These are phyloP conservation scores for Drosophila azteca DNA, from an alignment of 1,140 invertebrate species.

Conservation along the genomic window DNA sequence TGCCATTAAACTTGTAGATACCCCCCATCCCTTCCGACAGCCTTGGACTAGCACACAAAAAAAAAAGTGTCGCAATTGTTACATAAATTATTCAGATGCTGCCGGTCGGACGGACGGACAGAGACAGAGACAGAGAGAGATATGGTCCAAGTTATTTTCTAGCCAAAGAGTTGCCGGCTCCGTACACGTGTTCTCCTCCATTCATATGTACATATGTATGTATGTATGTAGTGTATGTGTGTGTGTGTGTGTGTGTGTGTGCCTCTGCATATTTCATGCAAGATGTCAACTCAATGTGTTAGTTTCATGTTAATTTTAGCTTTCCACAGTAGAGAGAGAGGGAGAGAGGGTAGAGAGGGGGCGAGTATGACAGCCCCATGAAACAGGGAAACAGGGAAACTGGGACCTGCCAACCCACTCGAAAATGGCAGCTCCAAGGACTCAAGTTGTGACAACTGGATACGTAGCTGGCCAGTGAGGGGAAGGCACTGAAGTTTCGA, in stretches of 20 bases:
- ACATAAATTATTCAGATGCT: slow-evolving; percentile 78
- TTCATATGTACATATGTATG: slow-evolving; percentile 8
- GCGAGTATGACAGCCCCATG: too few species aligned
- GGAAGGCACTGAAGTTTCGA: not conserved
- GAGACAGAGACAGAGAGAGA: not conserved
- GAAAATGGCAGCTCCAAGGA: too few species aligned
- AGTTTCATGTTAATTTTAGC: slow-evolving; percentile 51
- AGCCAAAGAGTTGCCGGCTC: slow-evolving; percentile 64
- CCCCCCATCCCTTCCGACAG: not conserved
- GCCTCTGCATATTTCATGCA: slow-evolving; percentile 67
- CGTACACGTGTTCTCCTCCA: slow-evolving; percentile 8
- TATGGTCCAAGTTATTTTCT: slow-evolving; percentile 18
- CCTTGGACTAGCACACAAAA: slow-evolving; percentile 11
- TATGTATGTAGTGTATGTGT: slow-evolving; percentile 1
- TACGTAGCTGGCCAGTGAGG: too few species aligned
- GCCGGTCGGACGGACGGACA: slow-evolving; percentile 21
- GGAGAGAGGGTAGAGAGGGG: too few species aligned
- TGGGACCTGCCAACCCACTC: too few species aligned
- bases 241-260: slow-evolving; percentile 5
- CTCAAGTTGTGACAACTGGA: not conserved
- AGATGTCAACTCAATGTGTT: slow-evolving; percentile 73
- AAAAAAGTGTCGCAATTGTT: slow-evolving; percentile 81
- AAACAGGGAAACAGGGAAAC: too few species aligned
- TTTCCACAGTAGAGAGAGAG: too few species aligned
- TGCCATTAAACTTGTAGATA: slow-evolving; percentile 76